phyloP scores from a whole-genome alignment of 2,113 vertebrate genomes.

The Amblyornis subalaris region DNA sequence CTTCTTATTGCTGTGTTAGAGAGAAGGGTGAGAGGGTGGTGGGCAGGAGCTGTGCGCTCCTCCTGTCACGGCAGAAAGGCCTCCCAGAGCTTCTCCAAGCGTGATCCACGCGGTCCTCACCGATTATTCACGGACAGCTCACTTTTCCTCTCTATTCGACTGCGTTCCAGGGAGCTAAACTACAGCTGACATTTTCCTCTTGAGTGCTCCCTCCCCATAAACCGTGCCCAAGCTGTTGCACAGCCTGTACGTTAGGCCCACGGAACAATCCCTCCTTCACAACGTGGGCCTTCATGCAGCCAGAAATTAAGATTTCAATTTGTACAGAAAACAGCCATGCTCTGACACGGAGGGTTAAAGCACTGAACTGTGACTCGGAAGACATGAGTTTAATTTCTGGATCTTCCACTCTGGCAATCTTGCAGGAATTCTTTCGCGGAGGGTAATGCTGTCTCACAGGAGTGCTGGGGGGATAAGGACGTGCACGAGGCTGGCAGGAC shows the following conservation, averaged over 20 bases:
- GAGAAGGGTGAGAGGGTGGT: background rate
- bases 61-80: background rate
- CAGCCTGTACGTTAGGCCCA: background rate
- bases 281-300: background rate
- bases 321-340: background rate
- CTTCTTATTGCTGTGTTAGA: background rate
- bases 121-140: background rate
- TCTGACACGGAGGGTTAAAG: background rate
- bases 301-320: slow-evolving; percentile 26
- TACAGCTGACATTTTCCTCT: background rate
- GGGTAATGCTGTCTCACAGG: background rate
- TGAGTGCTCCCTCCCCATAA: background rate
- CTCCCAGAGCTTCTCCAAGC: background rate
- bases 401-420: background rate
- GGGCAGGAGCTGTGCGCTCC: background rate
- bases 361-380: background rate
- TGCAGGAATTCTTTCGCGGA: background rate
- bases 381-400: background rate
- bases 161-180: slow-evolving; percentile 7
- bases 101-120: background rate
- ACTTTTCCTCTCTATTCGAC: background rate
- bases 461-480: background rate
- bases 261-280: background rate
- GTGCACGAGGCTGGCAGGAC: rapidly evolving
- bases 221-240: background rate